Base-by-base conservation (phyloP, 1,140 invertebrate species). In the Trissolcus basalis region DNA sequence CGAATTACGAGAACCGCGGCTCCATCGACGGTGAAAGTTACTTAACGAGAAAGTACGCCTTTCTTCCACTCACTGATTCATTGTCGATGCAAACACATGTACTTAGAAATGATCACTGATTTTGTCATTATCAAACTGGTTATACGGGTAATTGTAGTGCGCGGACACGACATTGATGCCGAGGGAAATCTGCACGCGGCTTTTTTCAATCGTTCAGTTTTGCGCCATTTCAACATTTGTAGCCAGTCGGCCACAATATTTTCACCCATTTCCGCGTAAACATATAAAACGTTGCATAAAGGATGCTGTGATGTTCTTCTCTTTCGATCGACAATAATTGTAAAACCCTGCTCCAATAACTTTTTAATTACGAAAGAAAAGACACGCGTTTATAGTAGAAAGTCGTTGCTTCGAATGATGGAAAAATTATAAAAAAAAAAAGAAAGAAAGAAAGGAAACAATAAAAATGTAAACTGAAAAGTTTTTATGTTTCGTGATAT, bases 1-100 rank as follows among this genome's bases (percentile, higher is more conserved):
- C 71, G 68, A 70, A 71, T 80, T 78, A 77, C 77, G 51, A 80
- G 73, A 73, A 47, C 75, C 51, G 55, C 59, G 74, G 70, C 81
- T 84, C 82, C 80, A 88, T 87, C 83, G 86, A 89, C 77, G 87
- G 87, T 89, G 87, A 89, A 89, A 89, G 86, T 88, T 82, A 82
- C 80, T 75, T 80, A 76, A 74, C 83, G 86, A 84, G 87, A 88
- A 88, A 88, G 86, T 86, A 81, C 80, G 85, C 82, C 86, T 88
- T 87, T 87, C 86, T 86, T 88, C 83, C 82, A 82, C 83, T 87
- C 84, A 83, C 81, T 87, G 86, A 87, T 87, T 87, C 86, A 85
- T 68, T 72, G 78, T 35, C 60, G 70, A 82, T 80, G 78, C 65
- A 68, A 71, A 69, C 69, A 59, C 58, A 59, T 73, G 54, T 73